Evolutionary conservation across 2,888 invertebrate genomes (phyloP).

Genomic region (Drosophila kambysellisi): DNA sequence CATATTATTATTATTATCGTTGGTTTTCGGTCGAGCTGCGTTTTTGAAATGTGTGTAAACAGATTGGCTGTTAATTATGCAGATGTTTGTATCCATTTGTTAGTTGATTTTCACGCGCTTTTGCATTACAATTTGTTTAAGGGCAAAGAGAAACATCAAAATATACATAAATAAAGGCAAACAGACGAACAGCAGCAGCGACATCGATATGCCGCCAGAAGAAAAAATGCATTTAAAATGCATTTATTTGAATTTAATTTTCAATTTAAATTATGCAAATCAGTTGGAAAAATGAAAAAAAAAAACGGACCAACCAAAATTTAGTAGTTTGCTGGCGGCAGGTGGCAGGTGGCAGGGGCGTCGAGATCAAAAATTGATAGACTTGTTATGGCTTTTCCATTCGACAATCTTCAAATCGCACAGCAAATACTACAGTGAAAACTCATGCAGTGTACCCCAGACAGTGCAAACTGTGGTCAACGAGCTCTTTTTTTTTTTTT

Average conservation of each 20-base stretch:
- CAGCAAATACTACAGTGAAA: slow-evolving; percentile 12
- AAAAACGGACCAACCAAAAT: background rate
- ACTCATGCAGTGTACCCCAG: slow-evolving; percentile 1
- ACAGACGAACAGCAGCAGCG: slow-evolving; percentile 14
- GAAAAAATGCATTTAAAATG: slow-evolving; percentile 61
- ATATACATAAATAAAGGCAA: background rate
- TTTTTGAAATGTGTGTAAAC: slow-evolving; percentile 58
- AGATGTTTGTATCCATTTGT: slow-evolving; percentile 58
- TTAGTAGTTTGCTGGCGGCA: slow-evolving; percentile 7
- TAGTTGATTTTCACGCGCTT: slow-evolving; percentile 77
- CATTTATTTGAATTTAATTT: slow-evolving; percentile 70
- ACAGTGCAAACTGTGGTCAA: slow-evolving; percentile 26
- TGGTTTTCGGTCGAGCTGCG: slow-evolving; percentile 1
- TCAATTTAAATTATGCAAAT: slow-evolving; percentile 68
- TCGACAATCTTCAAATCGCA: slow-evolving; percentile 16
- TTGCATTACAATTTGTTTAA: slow-evolving; percentile 71
- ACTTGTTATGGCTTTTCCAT: slow-evolving; percentile 3
- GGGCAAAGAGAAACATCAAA: slow-evolving; percentile 7
- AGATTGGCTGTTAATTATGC: slow-evolving; percentile 72
- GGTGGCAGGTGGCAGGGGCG: background rate
- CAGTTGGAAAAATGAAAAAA: slow-evolving; percentile 16
- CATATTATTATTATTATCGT: slow-evolving; percentile 25
- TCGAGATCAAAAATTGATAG: background rate
- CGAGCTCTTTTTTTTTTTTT: background rate
- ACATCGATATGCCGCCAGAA: slow-evolving; percentile 6